Evolutionary conservation across 1,140 invertebrate genomes (phyloP), one percentile per base, ranked within the genome.

Genomic region (Wiebesia pumilae): DNA sequence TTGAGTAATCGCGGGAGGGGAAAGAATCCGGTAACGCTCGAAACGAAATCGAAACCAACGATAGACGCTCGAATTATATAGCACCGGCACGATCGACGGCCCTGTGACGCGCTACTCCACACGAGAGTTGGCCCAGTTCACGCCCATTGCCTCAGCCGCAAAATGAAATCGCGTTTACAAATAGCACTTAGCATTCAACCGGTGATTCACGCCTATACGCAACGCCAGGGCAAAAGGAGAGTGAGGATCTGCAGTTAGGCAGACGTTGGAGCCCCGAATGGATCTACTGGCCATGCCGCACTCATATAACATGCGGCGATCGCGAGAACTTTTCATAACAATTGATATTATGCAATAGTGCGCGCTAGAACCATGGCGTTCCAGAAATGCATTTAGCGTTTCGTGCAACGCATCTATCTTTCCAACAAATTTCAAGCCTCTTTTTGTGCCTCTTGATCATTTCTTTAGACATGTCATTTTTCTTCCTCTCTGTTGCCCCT

Each of bases 271-370:
- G 65, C 40, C 27, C 21, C 3, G 62, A 19, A 21, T 30, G n/a
- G 16, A 80, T 35, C 58, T 30, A 43, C 38, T 69, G n/a, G 12
- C 21, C 19, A n/a, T 19, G 35, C n/a, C 14, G 21, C 19, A 43
- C 38, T 7, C 30, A 71, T 69, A 33, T 54, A 73, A 82, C 71
- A 54, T 6, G 75, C 75, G 73, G 73, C 65, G 77, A 87, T 87
- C 82, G 82, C 86, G 86, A 87, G 86, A 87, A 84, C 51, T 84
- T 87, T 87, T 84, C 82, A 87, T 87, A 87, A 87, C 86, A 87
- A 87, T 87, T 69, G 78, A 87, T 87, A 87, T 87, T 87, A 87
- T 77, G 82, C 77, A 87, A 87, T 30, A 1, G 4, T 9, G 33
- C 27, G 27, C 51, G 51, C n/a, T 38, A 16, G 27, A 67, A 30